Percentiles rank a stretch among this genome's conserved stretches.
These are phyloP conservation scores for Tridacna gigas DNA, from an alignment of 2,888 invertebrate species.

Conservation along the genomic window DNA sequence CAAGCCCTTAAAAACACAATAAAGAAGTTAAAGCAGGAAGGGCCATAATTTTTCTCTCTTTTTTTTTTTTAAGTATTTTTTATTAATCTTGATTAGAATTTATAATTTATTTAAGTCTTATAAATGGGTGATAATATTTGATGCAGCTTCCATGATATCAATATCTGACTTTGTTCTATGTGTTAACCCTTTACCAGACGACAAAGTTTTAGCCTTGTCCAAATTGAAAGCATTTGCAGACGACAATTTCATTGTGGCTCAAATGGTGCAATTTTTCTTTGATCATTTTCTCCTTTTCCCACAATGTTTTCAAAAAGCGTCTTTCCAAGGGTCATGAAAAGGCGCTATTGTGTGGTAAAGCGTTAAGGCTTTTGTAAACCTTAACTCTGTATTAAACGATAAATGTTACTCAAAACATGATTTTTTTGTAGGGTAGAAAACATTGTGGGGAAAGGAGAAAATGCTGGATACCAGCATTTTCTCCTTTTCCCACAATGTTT, in stretches of 20 bases:
- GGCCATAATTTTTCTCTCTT: slow-evolving; percentile 60
- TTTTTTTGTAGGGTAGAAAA: background rate
- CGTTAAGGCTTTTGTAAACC: background rate
- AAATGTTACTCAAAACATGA: background rate
- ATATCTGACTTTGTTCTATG: background rate
- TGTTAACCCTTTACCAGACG: background rate
- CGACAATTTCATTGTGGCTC: too few species aligned
- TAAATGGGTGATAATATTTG: background rate
- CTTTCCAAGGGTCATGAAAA: background rate
- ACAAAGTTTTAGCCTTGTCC: too few species aligned
- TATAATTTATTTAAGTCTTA: background rate
- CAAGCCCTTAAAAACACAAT: slow-evolving; percentile 99
- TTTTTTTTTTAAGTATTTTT: too few species aligned
- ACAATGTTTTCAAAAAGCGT: background rate
- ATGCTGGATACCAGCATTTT: background rate
- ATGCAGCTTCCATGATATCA: background rate
- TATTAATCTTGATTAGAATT: too few species aligned
- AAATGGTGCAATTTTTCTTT: too few species aligned
- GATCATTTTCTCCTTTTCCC: background rate
- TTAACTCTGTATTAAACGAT: background rate
- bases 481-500: slow-evolving; percentile 9
- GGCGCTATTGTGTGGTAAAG: background rate
- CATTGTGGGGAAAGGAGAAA: background rate
- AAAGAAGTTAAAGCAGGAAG: slow-evolving; percentile 84
- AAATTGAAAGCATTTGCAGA: too few species aligned